phyloP scores from a whole-genome alignment of 2,888 invertebrate species.

The Megamerina dolium region DNA sequence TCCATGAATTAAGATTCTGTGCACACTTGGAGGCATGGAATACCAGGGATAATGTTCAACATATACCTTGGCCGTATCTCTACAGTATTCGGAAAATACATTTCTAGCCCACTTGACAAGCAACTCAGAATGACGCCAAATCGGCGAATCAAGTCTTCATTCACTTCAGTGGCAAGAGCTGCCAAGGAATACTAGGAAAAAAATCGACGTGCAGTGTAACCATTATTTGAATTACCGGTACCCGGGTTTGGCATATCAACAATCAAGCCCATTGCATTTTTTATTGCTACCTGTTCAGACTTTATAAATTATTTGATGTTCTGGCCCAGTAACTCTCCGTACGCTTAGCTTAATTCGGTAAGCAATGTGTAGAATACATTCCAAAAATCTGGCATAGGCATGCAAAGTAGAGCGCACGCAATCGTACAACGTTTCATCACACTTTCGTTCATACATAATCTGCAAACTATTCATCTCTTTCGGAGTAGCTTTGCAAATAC shows the following conservation, averaged over 20 bases:
- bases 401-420: neutral
- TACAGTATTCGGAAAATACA: constrained; percentile 2
- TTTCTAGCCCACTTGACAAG: constrained; percentile 4
- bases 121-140: constrained; percentile 4
- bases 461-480: neutral
- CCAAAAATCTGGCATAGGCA: constrained; percentile 1
- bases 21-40: no score
- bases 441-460: neutral
- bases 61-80: constrained; percentile 6
- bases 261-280: neutral
- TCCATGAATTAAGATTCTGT: no score
- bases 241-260: constrained; percentile 11
- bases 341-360: constrained; percentile 1
- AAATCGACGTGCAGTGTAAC: constrained; percentile 5
- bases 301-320: no score
- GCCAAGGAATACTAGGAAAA: constrained; percentile 6
- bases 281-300: neutral
- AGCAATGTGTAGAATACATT: constrained; percentile 3
- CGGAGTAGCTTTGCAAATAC: neutral
- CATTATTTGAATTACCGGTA: constrained; percentile 7
- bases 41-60: no score
- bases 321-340: neutral
- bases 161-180: constrained; percentile 6
- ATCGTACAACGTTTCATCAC: neutral
- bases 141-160: constrained; percentile 7